Evolutionary conservation across 2,797 vertebrate species (phyloP), one percentile per base, ranked within the genome.

Genomic region (Macrochelys suwanniensis): DNA sequence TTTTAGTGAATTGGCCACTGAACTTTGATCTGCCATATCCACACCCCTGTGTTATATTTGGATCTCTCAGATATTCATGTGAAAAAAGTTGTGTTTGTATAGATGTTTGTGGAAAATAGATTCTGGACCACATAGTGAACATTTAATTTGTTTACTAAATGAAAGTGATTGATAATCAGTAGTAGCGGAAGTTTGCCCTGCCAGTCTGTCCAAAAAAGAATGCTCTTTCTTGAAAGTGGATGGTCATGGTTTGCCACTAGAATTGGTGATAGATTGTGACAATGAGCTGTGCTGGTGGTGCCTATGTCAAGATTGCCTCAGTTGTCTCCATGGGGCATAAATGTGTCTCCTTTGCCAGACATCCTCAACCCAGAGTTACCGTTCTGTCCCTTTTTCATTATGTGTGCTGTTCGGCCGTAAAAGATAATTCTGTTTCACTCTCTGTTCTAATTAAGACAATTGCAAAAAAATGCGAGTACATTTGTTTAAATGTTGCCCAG

Each of bases 341-440:
- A 4, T 86, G 4, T 68, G 68, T n/a, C 1, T 57, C 1, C 25
- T 80, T 56, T 82, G 61, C 8, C 33, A 78, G 4, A 3, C 13
- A 2, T 16, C 3, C 47, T 15, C 3, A 45, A 23, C 4, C 2
- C 85, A 78, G 25, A 33, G 79, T 2, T 50, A 0, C 81, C 3
- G 1, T 25, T 80, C 5, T 9, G 7, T 33, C 6, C 16, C 3
- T 7, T 50, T n/a, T 3, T 0, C 5, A 7, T 33, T 33, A 28
- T 33, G 13, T 31, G 3, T 61, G 31, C 21, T 74, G n/a, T 74
- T 74, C 1, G 11, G n/a, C 19, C 42, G 37, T 45, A 25, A 37
- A 74, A 42, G 59, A 33, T 8, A 4, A 13, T 65, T 74, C 37
- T 74, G 37, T 45, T 74, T 45, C 37, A 42, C 31, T 9, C 31